Evolutionary conservation across 2,888 invertebrate genomes (phyloP).

Genomic region (Caenorhabditis zanzibari): DNA sequence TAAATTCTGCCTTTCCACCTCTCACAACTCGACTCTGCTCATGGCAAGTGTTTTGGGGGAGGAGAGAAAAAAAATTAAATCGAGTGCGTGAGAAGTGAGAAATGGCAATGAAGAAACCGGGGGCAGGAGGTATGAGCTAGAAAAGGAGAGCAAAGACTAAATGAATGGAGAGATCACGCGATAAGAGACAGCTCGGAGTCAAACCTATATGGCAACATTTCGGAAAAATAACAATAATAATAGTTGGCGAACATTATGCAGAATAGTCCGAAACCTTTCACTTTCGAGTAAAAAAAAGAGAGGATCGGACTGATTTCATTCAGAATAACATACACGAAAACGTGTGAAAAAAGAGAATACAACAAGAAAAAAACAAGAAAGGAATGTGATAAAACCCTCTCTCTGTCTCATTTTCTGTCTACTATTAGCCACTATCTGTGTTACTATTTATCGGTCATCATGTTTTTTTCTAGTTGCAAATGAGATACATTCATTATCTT

Average conservation of each 20-base stretch:
- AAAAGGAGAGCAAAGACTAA: conserved; percentile 48
- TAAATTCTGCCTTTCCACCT: conserved; percentile 6
- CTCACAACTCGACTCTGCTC: background rate
- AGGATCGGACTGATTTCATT: too few relatives aligned
- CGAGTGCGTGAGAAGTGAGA: conserved; percentile 35
- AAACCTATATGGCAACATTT: conserved; percentile 31
- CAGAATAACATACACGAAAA: background rate
- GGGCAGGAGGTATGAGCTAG: conserved; percentile 35
- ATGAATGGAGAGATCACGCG: conserved; percentile 36
- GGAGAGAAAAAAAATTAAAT: conserved; percentile 28
- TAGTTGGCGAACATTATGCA: conserved; percentile 10
- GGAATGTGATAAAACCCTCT: background rate
- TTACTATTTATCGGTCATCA: conserved; percentile 7
- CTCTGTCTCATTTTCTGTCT: conserved; percentile 12
- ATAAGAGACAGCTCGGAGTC: conserved; percentile 4
- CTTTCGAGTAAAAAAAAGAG: too few relatives aligned
- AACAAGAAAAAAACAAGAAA: background rate
- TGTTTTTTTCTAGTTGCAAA: background rate
- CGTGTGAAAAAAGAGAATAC: conserved; percentile 2
- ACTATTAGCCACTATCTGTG: background rate
- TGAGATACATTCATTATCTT: conserved; percentile 1
- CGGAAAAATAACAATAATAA: conserved; percentile 40
- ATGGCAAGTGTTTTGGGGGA: background rate
- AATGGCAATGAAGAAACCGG: conserved; percentile 2
- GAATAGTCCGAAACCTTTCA: background rate